phyloP scores from a whole-genome alignment of 2,113 vertebrate genomes.

The Hippocampus mohnikei region DNA sequence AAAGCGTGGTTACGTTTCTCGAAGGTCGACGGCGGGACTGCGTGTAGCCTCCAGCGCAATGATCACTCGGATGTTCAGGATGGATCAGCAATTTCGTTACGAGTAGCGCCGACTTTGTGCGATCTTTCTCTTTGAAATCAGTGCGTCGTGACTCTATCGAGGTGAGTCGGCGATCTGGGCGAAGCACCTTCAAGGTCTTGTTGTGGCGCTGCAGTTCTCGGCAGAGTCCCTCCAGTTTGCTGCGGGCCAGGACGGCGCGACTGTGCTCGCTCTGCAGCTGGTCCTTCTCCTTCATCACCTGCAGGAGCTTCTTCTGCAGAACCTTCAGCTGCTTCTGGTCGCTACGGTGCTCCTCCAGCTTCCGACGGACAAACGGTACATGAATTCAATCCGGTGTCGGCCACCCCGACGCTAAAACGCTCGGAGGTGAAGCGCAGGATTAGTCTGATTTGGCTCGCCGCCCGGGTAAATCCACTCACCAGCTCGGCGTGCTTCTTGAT shows the following conservation, averaged over 20 bases:
- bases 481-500: conserved; percentile 95
- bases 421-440: background rate
- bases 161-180: too few relatives aligned
- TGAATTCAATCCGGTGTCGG: background rate
- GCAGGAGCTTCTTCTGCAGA: conserved; percentile 87
- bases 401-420: too few relatives aligned
- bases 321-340: conserved; percentile 91
- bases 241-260: conserved; percentile 87
- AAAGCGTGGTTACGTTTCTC: too few relatives aligned
- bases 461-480: conserved; percentile 73
- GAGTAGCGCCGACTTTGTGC: too few relatives aligned
- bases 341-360: conserved; percentile 90
- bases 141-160: too few relatives aligned
- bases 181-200: conserved; percentile 91
- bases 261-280: conserved; percentile 94
- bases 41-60: too few relatives aligned
- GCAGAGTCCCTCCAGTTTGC: conserved; percentile 94
- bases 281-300: conserved; percentile 92
- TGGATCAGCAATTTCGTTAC: too few relatives aligned
- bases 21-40: too few relatives aligned
- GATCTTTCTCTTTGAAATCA: too few relatives aligned
- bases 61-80: too few relatives aligned
- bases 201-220: conserved; percentile 97
- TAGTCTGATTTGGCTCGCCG: background rate
- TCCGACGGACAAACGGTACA: conserved; percentile 4